Base-by-base conservation (phyloP, 1,140 invertebrate genomes). In the Sitodiplosis mosellana region DNA sequence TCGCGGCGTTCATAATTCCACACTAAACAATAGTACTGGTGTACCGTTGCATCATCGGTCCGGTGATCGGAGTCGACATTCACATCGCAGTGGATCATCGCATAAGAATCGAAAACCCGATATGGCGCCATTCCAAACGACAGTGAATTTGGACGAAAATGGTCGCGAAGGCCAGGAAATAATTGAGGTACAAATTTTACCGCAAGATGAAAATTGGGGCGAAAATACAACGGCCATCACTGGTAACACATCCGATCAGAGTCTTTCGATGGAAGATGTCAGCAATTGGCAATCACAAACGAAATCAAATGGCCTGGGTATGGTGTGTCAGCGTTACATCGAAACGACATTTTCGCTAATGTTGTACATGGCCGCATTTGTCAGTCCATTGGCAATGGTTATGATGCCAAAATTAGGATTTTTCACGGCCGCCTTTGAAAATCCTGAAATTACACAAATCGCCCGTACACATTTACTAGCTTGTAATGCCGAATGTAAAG, bases 211-310 rank as follows among this genome's bases (percentile, higher is more conserved):
- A 59, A 94, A 93, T 61, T 97, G 93, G 93, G 91, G 88, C 33
- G 94, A 97, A 67, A 95, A 91, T 58, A 95, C 90, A 0, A 97
- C 93, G 4, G 92, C 89, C 0, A 82, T 97, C 19, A 97, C 94
- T 4, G 92, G 91, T 15, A 94, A 94, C 56, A 96, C 91, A 2
- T 95, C 90, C 0, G 92, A 96, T 61, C 82, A 85, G 51, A 92
- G 88, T 1, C 82, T 88, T 52, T 95, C 91, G 1, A 83, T 90
- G 56, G 89, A 96, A 61, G 89, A 93, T 64, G 77, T 81, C 1
- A 81, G 78, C 56, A 78, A 77, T 63, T 87, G 83, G 81, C 76
- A 78, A 48, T 76, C 76, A 51, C 82, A 83, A 66, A 74, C 73
- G 19, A 81, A 83, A 38, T 73, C 74, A 43, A 76, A 80, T 0